Evolutionary conservation across 2,888 invertebrate species (phyloP).

Genomic region (Andrena marginata): DNA sequence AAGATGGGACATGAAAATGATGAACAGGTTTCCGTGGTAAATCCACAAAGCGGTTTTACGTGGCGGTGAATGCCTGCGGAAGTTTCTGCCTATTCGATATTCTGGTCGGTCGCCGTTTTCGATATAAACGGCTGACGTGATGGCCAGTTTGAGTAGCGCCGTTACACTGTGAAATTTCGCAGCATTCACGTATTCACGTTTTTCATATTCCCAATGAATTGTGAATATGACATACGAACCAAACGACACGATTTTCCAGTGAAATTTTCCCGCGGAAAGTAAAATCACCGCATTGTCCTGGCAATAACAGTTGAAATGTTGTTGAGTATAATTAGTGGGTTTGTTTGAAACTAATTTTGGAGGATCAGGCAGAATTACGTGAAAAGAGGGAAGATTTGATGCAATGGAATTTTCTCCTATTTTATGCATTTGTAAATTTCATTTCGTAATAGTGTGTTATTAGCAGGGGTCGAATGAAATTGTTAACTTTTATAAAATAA

Average conservation of each 20-base stretch:
- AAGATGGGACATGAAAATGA: conserved; percentile 42
- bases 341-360: too few species aligned
- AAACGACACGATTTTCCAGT: background rate
- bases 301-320: too few species aligned
- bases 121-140: conserved; percentile 22
- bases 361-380: too few species aligned
- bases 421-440: too few species aligned
- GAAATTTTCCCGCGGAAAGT: too few species aligned
- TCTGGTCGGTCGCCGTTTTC: conserved; percentile 11
- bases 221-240: background rate
- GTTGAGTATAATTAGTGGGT: too few species aligned
- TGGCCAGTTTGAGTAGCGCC: conserved; percentile 1
- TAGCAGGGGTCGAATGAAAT: too few species aligned
- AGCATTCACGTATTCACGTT: conserved; percentile 5
- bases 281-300: too few species aligned
- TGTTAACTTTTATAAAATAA: too few species aligned
- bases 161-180: background rate
- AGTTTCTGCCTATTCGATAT: conserved; percentile 22
- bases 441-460: too few species aligned
- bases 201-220: background rate
- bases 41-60: conserved; percentile 21
- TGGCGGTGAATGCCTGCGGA: conserved; percentile 1
- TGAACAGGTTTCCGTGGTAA: conserved; percentile 42
- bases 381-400: too few species aligned
- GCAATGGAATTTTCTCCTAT: too few species aligned